phyloP scores from a whole-genome alignment of 2,113 vertebrate genomes.

The Scytalopus superciliaris region DNA sequence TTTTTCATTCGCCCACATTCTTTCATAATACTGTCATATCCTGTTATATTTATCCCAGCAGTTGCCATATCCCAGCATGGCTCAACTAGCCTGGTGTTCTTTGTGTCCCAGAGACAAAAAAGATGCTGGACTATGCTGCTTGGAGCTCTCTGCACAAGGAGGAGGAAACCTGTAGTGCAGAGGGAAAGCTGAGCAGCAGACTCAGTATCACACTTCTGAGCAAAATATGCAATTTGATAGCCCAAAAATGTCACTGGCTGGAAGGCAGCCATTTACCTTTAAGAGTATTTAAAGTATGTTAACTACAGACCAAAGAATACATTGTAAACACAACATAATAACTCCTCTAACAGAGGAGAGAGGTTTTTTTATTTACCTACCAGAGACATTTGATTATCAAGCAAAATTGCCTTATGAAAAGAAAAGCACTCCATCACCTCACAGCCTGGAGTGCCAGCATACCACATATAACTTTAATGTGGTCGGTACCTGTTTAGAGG shows the following conservation, averaged over 20 bases:
- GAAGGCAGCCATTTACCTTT: constrained; percentile 61
- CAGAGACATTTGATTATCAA: constrained; percentile 69
- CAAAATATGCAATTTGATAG: constrained; percentile 45
- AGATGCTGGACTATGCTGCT: not conserved
- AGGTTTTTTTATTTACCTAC: constrained; percentile 67
- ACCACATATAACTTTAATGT: constrained; percentile 51
- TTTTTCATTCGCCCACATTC: not conserved
- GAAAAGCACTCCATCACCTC: constrained; percentile 68
- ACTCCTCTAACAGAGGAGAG: constrained; percentile 36
- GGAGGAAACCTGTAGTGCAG: not conserved
- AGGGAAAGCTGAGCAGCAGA: not conserved
- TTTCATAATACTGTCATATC: not conserved
- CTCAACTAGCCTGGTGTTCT: not conserved
- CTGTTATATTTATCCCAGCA: not conserved
- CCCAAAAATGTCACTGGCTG: constrained; percentile 65
- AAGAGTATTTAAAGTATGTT: constrained; percentile 75
- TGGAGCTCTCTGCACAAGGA: not conserved
- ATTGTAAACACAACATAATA: constrained; percentile 69
- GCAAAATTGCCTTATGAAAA: constrained; percentile 61
- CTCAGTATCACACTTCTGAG: constrained; percentile 42
- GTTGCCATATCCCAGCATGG: not conserved
- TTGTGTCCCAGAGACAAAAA: not conserved
- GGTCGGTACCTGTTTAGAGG: not conserved
- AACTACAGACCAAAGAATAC: constrained; percentile 62
- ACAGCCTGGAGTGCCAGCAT: constrained; percentile 58